Percentiles rank a stretch among this genome's conserved stretches.
Evolutionary conservation across 2,888 invertebrate species (phyloP).

Genomic region (Amitus sp.): DNA sequence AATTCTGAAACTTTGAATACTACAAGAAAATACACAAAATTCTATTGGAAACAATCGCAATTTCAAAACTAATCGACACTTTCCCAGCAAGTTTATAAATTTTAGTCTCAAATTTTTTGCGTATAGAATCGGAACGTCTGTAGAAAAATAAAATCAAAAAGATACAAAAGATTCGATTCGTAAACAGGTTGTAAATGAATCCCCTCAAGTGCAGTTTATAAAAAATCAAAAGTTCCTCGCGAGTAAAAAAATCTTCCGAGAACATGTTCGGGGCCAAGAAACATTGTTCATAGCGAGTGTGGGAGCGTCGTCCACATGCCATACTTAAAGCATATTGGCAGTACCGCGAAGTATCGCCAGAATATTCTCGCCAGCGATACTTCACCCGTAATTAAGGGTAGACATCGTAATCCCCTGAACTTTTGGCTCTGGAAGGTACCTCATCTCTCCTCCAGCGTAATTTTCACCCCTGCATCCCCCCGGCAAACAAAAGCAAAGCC

Average conservation of each 20-base stretch:
- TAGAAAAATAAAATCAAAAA: no score
- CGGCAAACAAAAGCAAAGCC: conserved; percentile 1
- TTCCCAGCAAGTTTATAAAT: no score
- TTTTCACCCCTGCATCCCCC: conserved; percentile 7
- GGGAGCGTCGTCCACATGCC: conserved; percentile 9
- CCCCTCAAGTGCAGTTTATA: neutral
- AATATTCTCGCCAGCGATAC: conserved; percentile 12
- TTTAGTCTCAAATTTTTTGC: no score
- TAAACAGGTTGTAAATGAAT: no score
- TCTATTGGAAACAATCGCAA: no score
- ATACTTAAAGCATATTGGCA: conserved; percentile 8
- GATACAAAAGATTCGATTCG: no score
- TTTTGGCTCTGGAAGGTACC: conserved; percentile 9
- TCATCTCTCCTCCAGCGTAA: conserved; percentile 1
- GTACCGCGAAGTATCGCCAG: conserved; percentile 7
- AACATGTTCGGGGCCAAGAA: neutral
- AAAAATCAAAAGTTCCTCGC: neutral
- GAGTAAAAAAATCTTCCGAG: neutral
- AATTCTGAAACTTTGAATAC: no score
- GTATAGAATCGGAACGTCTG: no score
- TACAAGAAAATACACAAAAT: no score
- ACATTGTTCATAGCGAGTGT: conserved; percentile 2
- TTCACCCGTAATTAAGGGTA: conserved; percentile 12
- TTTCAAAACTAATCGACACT: no score
- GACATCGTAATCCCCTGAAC: conserved; percentile 8